A percentile compares a stretch with the other conserved stretches of the same genome.
These are phyloP conservation scores for Pipistrellus pipistrellus DNA, from an alignment of 2,797 vertebrate species.

Conservation along the genomic window DNA sequence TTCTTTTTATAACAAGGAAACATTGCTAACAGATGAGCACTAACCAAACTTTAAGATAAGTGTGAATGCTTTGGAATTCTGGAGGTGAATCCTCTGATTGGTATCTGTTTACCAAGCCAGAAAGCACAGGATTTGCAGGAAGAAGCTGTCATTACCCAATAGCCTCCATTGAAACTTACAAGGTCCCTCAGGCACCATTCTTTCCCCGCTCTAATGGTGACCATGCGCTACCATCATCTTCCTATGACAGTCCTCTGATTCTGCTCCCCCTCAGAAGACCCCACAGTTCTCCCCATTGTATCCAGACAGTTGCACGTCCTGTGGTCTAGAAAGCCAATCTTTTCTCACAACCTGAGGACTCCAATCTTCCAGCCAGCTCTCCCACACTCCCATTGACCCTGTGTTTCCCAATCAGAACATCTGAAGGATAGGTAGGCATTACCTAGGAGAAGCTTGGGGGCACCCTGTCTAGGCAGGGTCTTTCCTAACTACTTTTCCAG, in stretches of 20 bases:
- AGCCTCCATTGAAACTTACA: not conserved
- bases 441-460: not conserved
- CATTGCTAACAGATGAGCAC: not conserved
- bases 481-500: not conserved
- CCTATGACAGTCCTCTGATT: accelerated
- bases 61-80: not conserved
- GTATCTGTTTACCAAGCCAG: not conserved
- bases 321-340: not conserved
- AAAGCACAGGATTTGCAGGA: no score
- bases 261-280: not conserved
- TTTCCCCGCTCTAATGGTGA: accelerated
- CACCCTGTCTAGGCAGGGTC: not conserved
- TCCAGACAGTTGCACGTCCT: not conserved
- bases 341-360: not conserved
- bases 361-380: not conserved
- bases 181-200: accelerated
- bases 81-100: not conserved
- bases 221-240: accelerated
- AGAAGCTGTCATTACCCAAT: not conserved
- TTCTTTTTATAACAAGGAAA: not conserved
- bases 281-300: accelerated
- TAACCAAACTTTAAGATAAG: not conserved
- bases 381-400: no score
- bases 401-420: not conserved
- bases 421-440: not conserved